phyloP scores from a whole-genome alignment of 53 echinoderm and acorn worm genomes.

The Zoroaster sp. region DNA sequence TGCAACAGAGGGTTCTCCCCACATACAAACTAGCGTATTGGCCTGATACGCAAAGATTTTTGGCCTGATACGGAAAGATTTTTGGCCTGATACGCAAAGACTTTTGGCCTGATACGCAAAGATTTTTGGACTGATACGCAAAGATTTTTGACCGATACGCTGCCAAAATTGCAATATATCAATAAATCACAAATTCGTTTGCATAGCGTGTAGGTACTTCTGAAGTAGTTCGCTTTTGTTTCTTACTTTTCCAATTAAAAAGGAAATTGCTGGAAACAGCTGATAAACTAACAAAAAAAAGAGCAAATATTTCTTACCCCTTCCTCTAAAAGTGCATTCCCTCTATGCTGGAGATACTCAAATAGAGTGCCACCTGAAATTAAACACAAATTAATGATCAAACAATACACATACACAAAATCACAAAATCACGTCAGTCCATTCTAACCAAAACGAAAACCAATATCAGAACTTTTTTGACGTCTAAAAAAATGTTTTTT shows the following conservation, averaged over 20 bases:
- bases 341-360: constrained; percentile 93
- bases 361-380: constrained; percentile 90
- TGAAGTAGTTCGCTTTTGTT: not conserved
- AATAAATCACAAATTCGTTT: no score
- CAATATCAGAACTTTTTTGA: no score
- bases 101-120: no score
- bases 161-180: no score
- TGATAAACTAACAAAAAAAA: not conserved
- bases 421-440: not conserved
- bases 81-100: no score
- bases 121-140: no score
- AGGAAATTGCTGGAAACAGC: not conserved
- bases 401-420: not conserved
- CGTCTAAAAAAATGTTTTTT: not conserved
- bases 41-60: no score
- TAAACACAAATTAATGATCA: not conserved
- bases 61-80: no score
- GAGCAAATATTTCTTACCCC: constrained; percentile 62
- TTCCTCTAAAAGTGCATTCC: constrained; percentile 94
- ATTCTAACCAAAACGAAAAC: no score
- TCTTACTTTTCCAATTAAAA: not conserved
- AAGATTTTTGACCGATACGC: no score
- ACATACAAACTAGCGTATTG: not conserved
- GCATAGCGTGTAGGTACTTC: not conserved
- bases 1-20: not conserved